Evolutionary conservation across 2,888 invertebrate species (phyloP).

Genomic region (Laspeyria flexula): DNA sequence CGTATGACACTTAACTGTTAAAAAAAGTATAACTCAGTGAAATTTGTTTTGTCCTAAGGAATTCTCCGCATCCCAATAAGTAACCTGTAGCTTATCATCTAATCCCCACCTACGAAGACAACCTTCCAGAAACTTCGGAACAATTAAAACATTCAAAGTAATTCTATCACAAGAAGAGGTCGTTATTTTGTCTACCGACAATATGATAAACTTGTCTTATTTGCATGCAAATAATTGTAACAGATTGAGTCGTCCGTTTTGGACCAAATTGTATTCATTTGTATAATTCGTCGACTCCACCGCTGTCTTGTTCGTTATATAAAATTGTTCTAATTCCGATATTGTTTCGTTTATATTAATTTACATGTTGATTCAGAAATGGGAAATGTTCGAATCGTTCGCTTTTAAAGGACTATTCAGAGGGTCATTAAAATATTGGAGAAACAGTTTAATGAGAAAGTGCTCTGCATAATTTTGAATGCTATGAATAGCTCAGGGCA

Average conservation of each 20-base stretch:
- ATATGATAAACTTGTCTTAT: constrained; percentile 64
- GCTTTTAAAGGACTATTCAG: not conserved
- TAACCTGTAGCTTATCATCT: too few species aligned
- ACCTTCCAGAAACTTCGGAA: constrained; percentile 6
- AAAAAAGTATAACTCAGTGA: too few species aligned
- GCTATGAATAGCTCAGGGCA: too few species aligned
- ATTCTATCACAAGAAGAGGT: constrained; percentile 47
- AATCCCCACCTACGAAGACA: not conserved
- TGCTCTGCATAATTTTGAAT: not conserved
- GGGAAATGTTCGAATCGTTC: constrained; percentile 3
- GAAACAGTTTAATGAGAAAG: not conserved
- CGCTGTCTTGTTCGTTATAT: constrained; percentile 48
- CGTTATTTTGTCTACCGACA: constrained; percentile 51
- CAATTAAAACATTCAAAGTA: constrained; percentile 31
- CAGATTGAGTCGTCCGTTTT: constrained; percentile 68
- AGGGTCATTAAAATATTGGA: not conserved
- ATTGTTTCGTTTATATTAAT: constrained; percentile 34
- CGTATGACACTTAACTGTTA: too few species aligned
- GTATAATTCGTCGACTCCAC: constrained; percentile 59
- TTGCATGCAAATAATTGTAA: constrained; percentile 80
- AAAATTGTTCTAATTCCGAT: constrained; percentile 46
- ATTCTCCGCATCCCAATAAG: too few species aligned
- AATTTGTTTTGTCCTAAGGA: too few species aligned
- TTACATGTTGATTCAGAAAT: constrained; percentile 17
- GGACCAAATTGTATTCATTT: constrained; percentile 70